phyloP scores from a whole-genome alignment of 2,797 vertebrate genomes.

The Vireo griseus region DNA sequence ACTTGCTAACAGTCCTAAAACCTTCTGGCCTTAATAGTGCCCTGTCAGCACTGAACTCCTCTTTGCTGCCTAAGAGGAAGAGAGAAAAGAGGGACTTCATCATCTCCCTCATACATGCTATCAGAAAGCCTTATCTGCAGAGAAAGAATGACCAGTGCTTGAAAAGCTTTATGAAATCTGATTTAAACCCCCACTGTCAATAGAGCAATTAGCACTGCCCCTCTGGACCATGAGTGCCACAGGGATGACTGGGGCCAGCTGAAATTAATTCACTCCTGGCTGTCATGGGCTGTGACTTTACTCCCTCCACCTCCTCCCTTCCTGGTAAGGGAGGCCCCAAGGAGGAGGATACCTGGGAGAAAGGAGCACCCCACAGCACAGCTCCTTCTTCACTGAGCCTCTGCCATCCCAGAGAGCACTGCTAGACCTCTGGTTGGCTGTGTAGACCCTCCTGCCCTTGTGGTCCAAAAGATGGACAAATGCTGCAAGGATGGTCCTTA shows the following conservation, averaged over 20 bases:
- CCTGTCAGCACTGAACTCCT: background rate
- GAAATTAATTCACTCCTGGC: background rate
- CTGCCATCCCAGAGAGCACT: fast-evolving
- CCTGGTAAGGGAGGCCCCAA: fast-evolving
- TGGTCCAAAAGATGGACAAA: background rate
- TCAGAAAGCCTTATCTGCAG: constrained; percentile 14
- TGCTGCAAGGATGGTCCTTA: background rate
- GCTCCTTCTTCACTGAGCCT: background rate
- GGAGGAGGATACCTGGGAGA: background rate
- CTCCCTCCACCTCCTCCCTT: background rate
- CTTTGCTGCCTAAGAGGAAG: background rate
- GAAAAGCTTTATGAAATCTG: constrained; percentile 31
- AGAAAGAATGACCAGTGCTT: background rate
- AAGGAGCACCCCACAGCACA: background rate
- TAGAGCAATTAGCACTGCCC: background rate
- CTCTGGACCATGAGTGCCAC: background rate
- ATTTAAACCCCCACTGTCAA: constrained; percentile 5
- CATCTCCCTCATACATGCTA: background rate
- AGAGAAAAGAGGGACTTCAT: background rate
- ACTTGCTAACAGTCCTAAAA: background rate
- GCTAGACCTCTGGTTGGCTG: fast-evolving
- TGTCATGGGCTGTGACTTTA: background rate
- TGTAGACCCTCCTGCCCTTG: fast-evolving
- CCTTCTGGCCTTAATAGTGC: background rate
- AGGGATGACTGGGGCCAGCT: background rate